Base-by-base conservation (phyloP, 2,113 vertebrate species). In the Nerophis lumbriciformis region DNA sequence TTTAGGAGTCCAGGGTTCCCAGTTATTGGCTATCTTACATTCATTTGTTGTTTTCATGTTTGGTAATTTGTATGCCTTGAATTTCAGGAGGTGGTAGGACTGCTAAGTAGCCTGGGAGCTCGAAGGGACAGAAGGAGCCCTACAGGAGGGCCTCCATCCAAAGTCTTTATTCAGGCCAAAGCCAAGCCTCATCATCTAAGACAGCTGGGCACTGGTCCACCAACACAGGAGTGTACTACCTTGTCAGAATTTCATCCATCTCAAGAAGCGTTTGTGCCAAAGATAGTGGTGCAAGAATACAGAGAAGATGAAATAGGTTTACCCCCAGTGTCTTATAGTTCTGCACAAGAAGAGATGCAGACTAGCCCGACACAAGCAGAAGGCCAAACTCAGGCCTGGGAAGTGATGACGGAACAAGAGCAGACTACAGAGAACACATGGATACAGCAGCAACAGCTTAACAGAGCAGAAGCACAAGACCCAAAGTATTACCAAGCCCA, bases 71-170 rank as follows among this genome's bases (percentile, higher is more conserved):
- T 67, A 5, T 55, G 3, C 52, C 66, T 74, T 45, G 1, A 21
- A 67, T 59, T 81, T 9, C 66, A 92, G 90, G 90, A 92, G 63
- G 85, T 72, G 5, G 79, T 90, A 10, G 88, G 90, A 10, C 73
- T 90, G 90, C 81, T 92, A 16, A 92, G 90, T 72, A 90, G 88
- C 58, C 61, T 92, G 59, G 89, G 90, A 47, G 56, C 85, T 58
- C 79, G 85, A 54, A 80, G 85, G 77, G 87, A 89, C 50, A 60
- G 78, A 77, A 90, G 80, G 71, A 91, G 88, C 47, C 86, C 88
- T 3, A 62, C 83, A 44, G 79, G 83, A 37, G 85, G 75, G 6
- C 59, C 72, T 38, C 85, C 86, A 52, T 60, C 85, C 16, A 88
- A 91, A 66, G 61, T 88, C 60, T 85, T 86, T 10, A 77, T 89